These are phyloP conservation scores for Trypoxylus dichotomus DNA, from an alignment of 1,140 invertebrate species.

Conservation along the genomic window DNA sequence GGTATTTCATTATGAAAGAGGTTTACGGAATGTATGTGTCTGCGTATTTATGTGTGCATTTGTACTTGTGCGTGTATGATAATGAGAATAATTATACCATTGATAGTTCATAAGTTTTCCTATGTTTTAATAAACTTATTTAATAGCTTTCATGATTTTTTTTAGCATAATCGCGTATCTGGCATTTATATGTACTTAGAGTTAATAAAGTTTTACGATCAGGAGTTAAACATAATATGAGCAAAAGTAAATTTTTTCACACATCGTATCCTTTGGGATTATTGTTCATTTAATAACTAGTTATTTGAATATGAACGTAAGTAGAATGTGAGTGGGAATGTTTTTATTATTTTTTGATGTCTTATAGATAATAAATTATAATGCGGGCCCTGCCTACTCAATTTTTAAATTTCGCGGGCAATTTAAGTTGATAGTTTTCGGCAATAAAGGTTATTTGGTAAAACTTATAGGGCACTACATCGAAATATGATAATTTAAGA, in stretches of 20 bases:
- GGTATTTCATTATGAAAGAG: slow-evolving; percentile 15
- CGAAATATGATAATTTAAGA: no score
- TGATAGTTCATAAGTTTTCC: slow-evolving; percentile 2
- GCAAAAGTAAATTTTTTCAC: background rate
- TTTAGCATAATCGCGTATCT: background rate
- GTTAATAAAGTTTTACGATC: background rate
- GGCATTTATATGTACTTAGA: background rate
- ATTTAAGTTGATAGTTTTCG: no score
- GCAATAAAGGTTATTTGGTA: no score
- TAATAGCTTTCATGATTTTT: slow-evolving; percentile 6
- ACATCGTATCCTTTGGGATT: background rate
- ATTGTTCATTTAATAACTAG: background rate
- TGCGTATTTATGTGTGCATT: background rate
- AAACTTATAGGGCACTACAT: no score
- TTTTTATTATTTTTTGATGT: no score
- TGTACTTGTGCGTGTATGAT: background rate
- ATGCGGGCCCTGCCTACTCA: no score
- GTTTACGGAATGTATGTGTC: background rate
- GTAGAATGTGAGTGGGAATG: background rate
- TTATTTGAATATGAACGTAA: background rate
- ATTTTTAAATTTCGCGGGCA: no score
- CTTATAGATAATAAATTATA: background rate
- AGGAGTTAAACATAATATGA: background rate
- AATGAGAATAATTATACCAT: background rate
- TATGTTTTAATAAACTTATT: slow-evolving; percentile 17